Percentiles rank a stretch among this genome's conserved stretches.
phyloP scores from a whole-genome alignment of 35 echinoderm and acorn worm genomes.

The Chiridota heheva region DNA sequence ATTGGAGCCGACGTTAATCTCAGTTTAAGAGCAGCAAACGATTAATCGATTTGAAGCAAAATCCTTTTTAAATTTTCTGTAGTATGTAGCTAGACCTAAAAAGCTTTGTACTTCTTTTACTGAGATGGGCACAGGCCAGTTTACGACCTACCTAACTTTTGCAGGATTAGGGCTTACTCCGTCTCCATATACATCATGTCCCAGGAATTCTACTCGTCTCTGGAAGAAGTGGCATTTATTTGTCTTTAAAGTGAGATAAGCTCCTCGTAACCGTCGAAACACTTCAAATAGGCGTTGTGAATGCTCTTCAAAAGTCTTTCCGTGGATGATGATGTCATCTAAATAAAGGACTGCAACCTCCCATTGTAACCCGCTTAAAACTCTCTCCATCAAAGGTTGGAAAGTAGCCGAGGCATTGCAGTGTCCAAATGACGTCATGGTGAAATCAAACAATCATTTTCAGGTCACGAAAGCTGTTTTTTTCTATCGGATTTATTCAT shows the following conservation, averaged over 20 bases:
- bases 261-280: not conserved
- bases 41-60: not conserved
- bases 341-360: not conserved
- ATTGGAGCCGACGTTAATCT: conserved; percentile 10
- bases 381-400: not conserved
- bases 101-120: not conserved
- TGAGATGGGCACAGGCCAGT: no score
- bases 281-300: not conserved
- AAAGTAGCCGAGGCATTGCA: not conserved
- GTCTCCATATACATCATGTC: not conserved
- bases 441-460: not conserved
- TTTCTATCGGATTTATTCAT: not conserved
- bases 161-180: not conserved
- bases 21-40: conserved; percentile 9
- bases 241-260: not conserved
- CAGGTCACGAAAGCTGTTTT: not conserved
- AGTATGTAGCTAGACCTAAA: not conserved
- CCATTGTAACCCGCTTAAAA: not conserved
- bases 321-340: no score
- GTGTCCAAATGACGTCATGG: not conserved
- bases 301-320: not conserved
- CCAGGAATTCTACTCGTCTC: not conserved
- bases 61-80: not conserved
- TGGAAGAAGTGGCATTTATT: not conserved
- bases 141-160: not conserved